Evolutionary conservation across 2,113 vertebrate genomes (phyloP), one percentile per base, ranked within the genome.

Genomic region (Stictonetta naevosa): DNA sequence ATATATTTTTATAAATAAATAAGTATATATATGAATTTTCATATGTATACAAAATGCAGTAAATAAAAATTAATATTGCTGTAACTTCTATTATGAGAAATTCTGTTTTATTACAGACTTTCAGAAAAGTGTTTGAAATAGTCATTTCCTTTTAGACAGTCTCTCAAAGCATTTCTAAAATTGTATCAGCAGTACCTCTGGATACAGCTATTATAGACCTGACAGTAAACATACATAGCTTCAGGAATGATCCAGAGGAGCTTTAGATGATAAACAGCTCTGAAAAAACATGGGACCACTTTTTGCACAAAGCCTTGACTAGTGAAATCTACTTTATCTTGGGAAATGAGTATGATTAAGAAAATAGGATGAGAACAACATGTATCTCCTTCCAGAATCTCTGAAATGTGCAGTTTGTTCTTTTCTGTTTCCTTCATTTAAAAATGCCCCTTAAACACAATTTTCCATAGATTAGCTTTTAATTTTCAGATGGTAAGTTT

Each of bases 391-490:
- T 34, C 25, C 38, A 76, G 58, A 53, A 20, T 67, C 80, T 92
- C 42, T 36, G 34, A 94, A 95, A 83, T 46, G 11, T 22, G 23
- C 53, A 44, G 72, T 81, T 90, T 80, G 92, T 71, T 95, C 68
- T 88, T 62, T 22, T 13, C 26, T 17, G 2, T 92, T 78, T 95
- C 69, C 83, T 93, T 95, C 50, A 96, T 95, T 97, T 91, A 96
- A 97, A 97, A 97, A 96, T 93, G 94, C 76, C 81, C 66, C 88
- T 93, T 77, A 91, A 86, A 58, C 56, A 82, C 78, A 91, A 44
- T 97, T 97, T 97, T 93, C 86, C 66, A 66, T 59, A 94, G 86
- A 97, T 96, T 94, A 95, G 46, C 89, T 97, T 97, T 97, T 97
- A 95, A 92, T 97, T 97, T 97, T 89, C 94, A 97, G 83, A 60